Percentiles rank a stretch among this genome's conserved stretches.
phyloP scores from a whole-genome alignment of 2,888 invertebrate species.

The Drosophila macrospina region DNA sequence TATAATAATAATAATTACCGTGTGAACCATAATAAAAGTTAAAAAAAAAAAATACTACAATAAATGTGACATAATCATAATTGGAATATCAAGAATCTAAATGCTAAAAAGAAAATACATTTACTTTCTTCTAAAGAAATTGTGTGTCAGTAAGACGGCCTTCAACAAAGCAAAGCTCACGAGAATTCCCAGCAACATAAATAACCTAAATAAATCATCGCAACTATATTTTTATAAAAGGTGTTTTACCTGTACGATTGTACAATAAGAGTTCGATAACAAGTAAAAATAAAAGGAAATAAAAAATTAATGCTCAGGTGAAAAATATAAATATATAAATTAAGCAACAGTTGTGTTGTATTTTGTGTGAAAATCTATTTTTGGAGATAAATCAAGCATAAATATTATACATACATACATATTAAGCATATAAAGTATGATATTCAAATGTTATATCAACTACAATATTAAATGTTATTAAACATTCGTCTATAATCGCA shows the following conservation, averaged over 20 bases:
- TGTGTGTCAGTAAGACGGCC: conserved; percentile 25
- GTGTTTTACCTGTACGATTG: conserved; percentile 51
- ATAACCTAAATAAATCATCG: conserved; percentile 15
- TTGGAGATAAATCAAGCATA: conserved; percentile 58
- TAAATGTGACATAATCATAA: conserved; percentile 25
- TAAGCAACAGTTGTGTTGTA: conserved; percentile 63
- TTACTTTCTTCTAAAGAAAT: conserved; percentile 19
- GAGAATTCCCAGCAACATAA: conserved; percentile 3
- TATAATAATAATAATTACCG: conserved; percentile 1
- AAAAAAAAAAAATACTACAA: background rate
- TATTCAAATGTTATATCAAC: conserved; percentile 25
- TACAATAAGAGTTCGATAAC: conserved; percentile 39
- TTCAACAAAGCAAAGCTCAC: conserved; percentile 26
- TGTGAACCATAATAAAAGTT: background rate
- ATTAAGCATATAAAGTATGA: conserved; percentile 24
- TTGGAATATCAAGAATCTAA: background rate
- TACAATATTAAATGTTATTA: conserved; percentile 37
- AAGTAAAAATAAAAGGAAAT: conserved; percentile 24
- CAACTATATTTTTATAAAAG: conserved; percentile 65
- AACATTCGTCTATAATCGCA: conserved; percentile 33
- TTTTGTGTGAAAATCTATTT: conserved; percentile 71
- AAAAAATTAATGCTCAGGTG: conserved; percentile 64
- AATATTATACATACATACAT: conserved; percentile 9
- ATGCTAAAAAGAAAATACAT: conserved; percentile 4
- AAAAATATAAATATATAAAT: conserved; percentile 27